Percentiles rank a stretch among this genome's conserved stretches.
These are phyloP conservation scores for Tetramorium alpestre DNA, from an alignment of 1,140 invertebrate species.

Conservation along the genomic window DNA sequence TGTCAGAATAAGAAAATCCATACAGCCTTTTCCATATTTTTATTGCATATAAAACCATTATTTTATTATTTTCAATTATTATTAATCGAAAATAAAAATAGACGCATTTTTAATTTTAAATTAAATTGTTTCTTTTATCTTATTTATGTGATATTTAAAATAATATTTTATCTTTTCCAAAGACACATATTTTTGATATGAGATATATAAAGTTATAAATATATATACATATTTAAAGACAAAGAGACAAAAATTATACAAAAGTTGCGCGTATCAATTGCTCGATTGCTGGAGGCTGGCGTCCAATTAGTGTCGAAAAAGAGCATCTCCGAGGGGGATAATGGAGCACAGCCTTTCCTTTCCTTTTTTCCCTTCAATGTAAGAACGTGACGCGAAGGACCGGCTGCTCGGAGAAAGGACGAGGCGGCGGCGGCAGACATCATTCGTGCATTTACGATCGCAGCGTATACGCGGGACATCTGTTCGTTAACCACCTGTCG, in stretches of 20 bases:
- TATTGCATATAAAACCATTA: background rate
- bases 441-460: constrained; percentile 26
- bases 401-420: constrained; percentile 18
- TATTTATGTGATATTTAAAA: background rate
- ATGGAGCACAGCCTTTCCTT: background rate
- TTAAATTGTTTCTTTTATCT: background rate
- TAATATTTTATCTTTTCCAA: background rate
- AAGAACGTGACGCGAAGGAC: constrained; percentile 23
- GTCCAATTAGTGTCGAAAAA: constrained; percentile 37
- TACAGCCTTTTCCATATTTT: background rate
- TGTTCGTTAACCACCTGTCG: constrained; percentile 80
- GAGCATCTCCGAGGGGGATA: constrained; percentile 19
- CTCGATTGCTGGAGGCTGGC: background rate
- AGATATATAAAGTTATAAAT: background rate
- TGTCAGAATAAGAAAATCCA: background rate
- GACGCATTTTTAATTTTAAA: background rate
- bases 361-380: background rate
- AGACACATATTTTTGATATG: background rate
- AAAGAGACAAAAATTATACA: background rate
- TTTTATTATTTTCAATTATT: background rate
- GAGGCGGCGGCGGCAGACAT: constrained; percentile 1
- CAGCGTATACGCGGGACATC: constrained; percentile 67
- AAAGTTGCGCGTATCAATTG: constrained; percentile 8
- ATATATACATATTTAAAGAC: background rate
- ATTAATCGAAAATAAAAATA: background rate